phyloP scores from a whole-genome alignment of 2,113 vertebrate genomes.

The Mionectes macconnelli region DNA sequence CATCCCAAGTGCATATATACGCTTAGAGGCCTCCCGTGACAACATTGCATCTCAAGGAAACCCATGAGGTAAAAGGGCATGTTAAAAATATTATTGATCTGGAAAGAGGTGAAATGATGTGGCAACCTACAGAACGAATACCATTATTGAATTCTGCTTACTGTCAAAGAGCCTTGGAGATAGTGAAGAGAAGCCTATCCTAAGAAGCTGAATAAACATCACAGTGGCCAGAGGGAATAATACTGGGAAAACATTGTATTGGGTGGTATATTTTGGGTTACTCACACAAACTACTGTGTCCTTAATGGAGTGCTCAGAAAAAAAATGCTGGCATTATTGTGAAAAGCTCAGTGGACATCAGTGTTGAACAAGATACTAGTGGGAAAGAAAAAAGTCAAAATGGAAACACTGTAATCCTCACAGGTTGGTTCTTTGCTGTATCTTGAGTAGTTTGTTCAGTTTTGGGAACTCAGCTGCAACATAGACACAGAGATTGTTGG shows the following conservation, averaged over 20 bases:
- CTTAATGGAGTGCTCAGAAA: not conserved
- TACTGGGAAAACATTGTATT: not conserved
- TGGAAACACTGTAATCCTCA: not conserved
- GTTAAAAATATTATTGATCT: not conserved
- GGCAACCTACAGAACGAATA: accelerated
- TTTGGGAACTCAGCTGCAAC: not conserved
- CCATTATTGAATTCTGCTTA: not conserved
- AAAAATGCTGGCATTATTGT: not conserved
- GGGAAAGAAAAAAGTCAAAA: not conserved
- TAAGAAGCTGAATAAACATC: not conserved
- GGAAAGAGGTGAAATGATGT: not conserved
- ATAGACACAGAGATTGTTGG: not conserved
- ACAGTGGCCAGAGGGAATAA: not conserved
- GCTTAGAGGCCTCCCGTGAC: not conserved
- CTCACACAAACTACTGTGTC: not conserved
- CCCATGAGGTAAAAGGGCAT: not conserved
- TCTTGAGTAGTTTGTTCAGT: not conserved
- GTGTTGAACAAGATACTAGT: not conserved
- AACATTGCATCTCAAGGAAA: not conserved
- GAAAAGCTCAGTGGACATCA: not conserved
- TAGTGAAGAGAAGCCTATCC: not conserved
- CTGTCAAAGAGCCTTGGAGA: not conserved
- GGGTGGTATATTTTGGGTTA: not conserved
- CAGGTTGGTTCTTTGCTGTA: not conserved
- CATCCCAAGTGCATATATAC: not conserved